Evolutionary conservation across 1,140 invertebrate genomes (phyloP), one percentile per base, ranked within the genome.

Genomic region (Chironomus tepperi): DNA sequence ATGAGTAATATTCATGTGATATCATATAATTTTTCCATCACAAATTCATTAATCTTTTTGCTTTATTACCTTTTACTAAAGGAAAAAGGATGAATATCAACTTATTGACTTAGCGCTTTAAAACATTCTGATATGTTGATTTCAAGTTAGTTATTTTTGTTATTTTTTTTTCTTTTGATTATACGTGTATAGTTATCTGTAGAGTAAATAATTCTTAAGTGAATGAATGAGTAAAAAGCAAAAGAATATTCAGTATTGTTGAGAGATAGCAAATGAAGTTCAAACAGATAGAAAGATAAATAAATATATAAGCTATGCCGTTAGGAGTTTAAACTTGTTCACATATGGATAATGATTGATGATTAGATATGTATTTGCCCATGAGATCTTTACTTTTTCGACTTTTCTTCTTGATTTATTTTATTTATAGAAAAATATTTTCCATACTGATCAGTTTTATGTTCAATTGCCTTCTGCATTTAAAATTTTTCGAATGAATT

Each of bases 11-110:
- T 12, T 57, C 15, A 1, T 57, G 47, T 57, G 47, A n/a, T 57
- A 57, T 57, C 47, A 57, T 57, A 57, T 57, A 57, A 57, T 57
- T 57, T 57, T n/a, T 57, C 47, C 47, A 57, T 57, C 47, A 57
- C 47, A 57, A 57, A 57, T 57, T 57, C 47, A 57, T 57, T 57
- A 57, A 57, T 57, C 47, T 57, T 57, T 57, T n/a, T 57, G 3
- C 5, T 57, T 47, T 15, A 9, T 10, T 47, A 3, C 43, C 2
- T 47, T 10, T 47, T 47, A 5, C 24, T 34, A 2, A 34, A 34
- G 5, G 24, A 47, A 47, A 47, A 2, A 47, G 15, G 47, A 5
- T 57, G n/a, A 15, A 57, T 57, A 57, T 57, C 5, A 5, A 3
- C 1, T 57, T n/a, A 15, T 12, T n/a, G n/a, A 57, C n/a, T 57